A percentile compares a stretch with the other conserved stretches of the same genome.
Evolutionary conservation across 1,140 invertebrate genomes (phyloP).

Genomic region (Steinernema feltiae): DNA sequence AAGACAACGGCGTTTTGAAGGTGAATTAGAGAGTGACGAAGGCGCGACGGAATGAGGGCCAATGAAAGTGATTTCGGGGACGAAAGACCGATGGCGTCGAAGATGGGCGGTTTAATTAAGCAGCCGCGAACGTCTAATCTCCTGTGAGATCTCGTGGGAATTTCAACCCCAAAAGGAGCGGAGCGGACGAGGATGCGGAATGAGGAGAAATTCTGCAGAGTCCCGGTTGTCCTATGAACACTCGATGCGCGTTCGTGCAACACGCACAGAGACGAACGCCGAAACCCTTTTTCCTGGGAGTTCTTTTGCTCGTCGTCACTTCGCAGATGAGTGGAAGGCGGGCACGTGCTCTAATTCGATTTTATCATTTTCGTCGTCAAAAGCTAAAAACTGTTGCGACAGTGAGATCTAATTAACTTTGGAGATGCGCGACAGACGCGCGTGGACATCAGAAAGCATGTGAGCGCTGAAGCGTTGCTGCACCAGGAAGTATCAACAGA

Average conservation of each 20-base stretch:
- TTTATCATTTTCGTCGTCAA: background rate
- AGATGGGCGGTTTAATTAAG: slow-evolving; percentile 7
- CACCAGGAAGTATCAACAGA: background rate
- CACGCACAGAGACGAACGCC: background rate
- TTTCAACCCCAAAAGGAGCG: background rate
- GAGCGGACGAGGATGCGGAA: background rate
- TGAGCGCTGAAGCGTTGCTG: background rate
- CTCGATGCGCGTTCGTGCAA: too few species aligned
- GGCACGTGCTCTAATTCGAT: background rate
- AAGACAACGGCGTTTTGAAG: background rate
- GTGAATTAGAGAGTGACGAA: background rate
- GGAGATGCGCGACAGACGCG: background rate
- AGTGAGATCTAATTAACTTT: background rate
- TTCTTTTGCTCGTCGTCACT: background rate
- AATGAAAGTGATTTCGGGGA: background rate
- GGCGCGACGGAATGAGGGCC: background rate
- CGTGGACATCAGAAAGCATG: background rate
- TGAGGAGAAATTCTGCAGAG: background rate
- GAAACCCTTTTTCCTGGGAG: too few species aligned
- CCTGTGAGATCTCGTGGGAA: background rate
- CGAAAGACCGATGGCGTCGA: background rate
- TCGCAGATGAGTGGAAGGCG: background rate
- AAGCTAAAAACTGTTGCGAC: background rate
- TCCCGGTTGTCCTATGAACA: too few species aligned
- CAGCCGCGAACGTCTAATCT: background rate